Conservation (phyloP, 2,888 invertebrate genomes). For the Nomada flava region DNA sequence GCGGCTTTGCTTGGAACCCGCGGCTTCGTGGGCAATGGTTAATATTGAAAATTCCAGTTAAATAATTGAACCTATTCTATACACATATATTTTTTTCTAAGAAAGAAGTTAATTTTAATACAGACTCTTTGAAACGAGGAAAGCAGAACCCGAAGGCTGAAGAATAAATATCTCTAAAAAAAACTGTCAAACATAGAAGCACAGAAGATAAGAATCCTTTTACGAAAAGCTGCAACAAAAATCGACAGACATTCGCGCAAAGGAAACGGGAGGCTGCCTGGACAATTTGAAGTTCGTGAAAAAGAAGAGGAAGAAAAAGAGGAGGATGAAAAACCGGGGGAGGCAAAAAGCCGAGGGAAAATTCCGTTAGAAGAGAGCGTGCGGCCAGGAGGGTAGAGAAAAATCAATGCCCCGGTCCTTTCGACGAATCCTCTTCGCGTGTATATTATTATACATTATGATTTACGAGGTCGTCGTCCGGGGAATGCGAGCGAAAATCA, state of each 20-base stretch:
- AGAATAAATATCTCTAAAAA: too few species aligned
- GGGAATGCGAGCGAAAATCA: conserved; percentile 69
- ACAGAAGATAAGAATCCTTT: too few species aligned
- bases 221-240: neutral
- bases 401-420: conserved; percentile 49
- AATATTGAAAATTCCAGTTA: too few species aligned
- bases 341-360: conserved; percentile 3
- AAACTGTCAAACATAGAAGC: neutral
- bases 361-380: conserved; percentile 32
- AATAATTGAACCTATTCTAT: neutral
- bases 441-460: conserved; percentile 59
- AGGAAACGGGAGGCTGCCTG: neutral
- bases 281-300: too few species aligned
- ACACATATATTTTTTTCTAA: too few species aligned
- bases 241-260: neutral
- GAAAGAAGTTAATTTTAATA: too few species aligned
- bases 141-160: too few species aligned
- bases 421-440: conserved; percentile 51
- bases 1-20: neutral
- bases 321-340: neutral
- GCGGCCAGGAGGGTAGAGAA: conserved; percentile 9
- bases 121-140: too few species aligned
- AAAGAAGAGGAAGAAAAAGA: neutral
- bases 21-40: neutral
- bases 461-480: conserved; percentile 67